These are phyloP conservation scores for Taenioides sp. DNA, from an alignment of 2,797 vertebrate genomes.

Conservation along the genomic window DNA sequence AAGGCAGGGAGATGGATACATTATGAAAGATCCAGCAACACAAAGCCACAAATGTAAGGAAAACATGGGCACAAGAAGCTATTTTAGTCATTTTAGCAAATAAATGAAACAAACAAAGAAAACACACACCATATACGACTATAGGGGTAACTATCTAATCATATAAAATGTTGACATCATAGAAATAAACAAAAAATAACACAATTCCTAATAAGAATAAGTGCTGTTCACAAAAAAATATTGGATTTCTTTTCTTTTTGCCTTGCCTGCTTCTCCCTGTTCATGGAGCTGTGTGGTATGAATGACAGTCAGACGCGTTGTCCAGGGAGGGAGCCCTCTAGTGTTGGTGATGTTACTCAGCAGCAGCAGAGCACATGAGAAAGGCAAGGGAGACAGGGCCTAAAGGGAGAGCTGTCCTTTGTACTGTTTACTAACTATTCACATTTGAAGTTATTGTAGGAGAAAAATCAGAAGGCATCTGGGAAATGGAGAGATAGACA, in stretches of 20 bases:
- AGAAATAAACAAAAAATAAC: no score
- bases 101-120: no score
- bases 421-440: neutral
- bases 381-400: slow-evolving; percentile 13
- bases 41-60: neutral
- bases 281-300: slow-evolving; percentile 18
- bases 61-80: neutral
- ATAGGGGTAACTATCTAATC: no score
- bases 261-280: slow-evolving; percentile 19
- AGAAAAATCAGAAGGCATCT: no score
- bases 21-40: neutral
- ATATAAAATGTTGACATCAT: no score
- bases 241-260: slow-evolving; percentile 7
- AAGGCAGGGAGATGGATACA: neutral
- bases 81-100: neutral
- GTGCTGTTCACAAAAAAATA: neutral
- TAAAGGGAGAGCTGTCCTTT: slow-evolving; percentile 3
- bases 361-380: slow-evolving; percentile 43
- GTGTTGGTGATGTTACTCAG: slow-evolving; percentile 78
- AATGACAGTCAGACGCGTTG: slow-evolving; percentile 48
- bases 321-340: slow-evolving; percentile 87
- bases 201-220: neutral
- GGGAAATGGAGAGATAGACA: no score
- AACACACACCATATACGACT: no score
- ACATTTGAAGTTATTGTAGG: no score